phyloP scores from a whole-genome alignment of 2,113 vertebrate genomes.

The Amphilophus citrinellus region DNA sequence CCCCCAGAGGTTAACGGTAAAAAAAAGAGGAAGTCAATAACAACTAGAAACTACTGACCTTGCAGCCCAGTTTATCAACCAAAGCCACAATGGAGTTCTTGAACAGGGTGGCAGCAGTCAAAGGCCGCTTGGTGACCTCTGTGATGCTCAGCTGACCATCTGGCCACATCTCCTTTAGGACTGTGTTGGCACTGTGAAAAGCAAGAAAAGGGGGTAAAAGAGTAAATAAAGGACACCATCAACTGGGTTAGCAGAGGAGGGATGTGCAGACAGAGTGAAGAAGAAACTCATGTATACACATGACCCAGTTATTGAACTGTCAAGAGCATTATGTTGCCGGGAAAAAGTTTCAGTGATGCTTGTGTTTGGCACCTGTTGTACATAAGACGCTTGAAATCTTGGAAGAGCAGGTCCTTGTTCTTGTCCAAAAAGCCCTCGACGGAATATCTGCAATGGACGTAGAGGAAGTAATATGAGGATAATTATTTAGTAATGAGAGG shows the following conservation, averaged over 20 bases:
- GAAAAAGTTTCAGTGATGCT: background rate
- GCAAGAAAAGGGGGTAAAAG: background rate
- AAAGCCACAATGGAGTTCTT: constrained; percentile 95
- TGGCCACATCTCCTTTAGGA: constrained; percentile 92
- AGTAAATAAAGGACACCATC: background rate
- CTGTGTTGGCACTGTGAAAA: constrained; percentile 81
- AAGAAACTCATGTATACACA: constrained; percentile 20
- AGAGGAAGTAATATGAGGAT: constrained; percentile 5
- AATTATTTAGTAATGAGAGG: constrained; percentile 8
- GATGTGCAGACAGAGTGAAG: constrained; percentile 4
- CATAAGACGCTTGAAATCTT: constrained; percentile 94
- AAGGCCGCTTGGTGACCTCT: constrained; percentile 93
- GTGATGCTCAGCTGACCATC: constrained; percentile 93
- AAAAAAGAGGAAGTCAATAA: background rate
- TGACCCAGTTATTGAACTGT: constrained; percentile 40
- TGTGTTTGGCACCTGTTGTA: constrained; percentile 87
- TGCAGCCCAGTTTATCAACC: constrained; percentile 91
- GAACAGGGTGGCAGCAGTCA: constrained; percentile 91
- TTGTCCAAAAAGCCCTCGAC: constrained; percentile 95
- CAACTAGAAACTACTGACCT: constrained; percentile 79
- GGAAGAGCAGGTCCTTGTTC: constrained; percentile 95
- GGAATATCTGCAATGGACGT: constrained; percentile 84
- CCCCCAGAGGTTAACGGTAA: background rate
- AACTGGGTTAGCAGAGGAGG: constrained; percentile 12
- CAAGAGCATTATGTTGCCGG: constrained; percentile 9